Evolutionary conservation across 2,113 vertebrate genomes (phyloP), one percentile per base, ranked within the genome.

Genomic region (Tympanuchus pallidicinctus): DNA sequence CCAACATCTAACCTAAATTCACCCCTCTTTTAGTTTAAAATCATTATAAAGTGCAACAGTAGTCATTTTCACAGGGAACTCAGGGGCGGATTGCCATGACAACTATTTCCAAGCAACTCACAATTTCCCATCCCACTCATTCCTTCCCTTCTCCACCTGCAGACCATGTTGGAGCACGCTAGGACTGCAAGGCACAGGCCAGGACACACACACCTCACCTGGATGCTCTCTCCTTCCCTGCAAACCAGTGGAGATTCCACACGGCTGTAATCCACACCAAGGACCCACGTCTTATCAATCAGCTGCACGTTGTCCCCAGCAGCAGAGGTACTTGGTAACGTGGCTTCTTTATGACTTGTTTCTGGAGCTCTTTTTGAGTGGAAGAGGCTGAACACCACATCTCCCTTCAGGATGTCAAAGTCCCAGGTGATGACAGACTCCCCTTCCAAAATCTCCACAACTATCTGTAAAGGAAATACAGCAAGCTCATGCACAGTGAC

Each of bases 361-460:
- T 90, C 89, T 32, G 97, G 97, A 12, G 95, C 94, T 74, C 97
- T 94, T 91, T 98, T 98, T 79, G 98, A 96, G 43, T 98, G 98
- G 50, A 98, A 98, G 86, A 98, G 97, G 91, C 98, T 98, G 90
- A 98, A 98, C 50, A 98, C 95, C 88, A 98, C 97, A 3, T 98
- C 98, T 36, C 98, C 98, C 14, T 97, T 97, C 47, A 98, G 97
- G 82, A 98, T 98, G 92, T 98, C 98, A 0, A 98, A 98, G 96
- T 98, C 98, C 98, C 98, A 98, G 38, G 98, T 98, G 96, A 98
- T 98, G 63, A 98, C 98, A 0, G 98, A 98, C 48, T 98, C 98
- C 11, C 96, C 98, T 86, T 98, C 98, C 86, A 97, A 95, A 80
- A 98, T 98, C 85, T 98, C 98, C 69, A 98, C 95, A 0, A 97